These are phyloP conservation scores for Agrochola lychnidis DNA, from an alignment of 2,888 invertebrate species.

Conservation along the genomic window DNA sequence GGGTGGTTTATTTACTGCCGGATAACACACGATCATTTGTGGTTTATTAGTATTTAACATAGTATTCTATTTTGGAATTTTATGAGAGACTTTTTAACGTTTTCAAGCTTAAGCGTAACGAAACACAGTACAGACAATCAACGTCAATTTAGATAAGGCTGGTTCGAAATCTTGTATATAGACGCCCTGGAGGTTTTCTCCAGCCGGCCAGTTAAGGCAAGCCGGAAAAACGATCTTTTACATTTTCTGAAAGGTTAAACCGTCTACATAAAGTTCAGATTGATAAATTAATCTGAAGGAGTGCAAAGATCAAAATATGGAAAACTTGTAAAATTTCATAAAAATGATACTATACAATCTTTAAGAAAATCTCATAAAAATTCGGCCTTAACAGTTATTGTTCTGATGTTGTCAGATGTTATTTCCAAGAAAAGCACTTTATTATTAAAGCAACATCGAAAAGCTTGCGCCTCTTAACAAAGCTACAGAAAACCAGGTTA, in stretches of 20 bases:
- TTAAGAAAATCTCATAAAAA: constrained; percentile 8
- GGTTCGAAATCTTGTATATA: not conserved
- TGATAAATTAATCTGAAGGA: not conserved
- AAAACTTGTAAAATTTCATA: not conserved
- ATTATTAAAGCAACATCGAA: not conserved
- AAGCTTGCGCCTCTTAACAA: not conserved
- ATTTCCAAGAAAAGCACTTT: constrained; percentile 3
- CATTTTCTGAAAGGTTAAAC: not conserved
- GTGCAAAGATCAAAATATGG: not conserved
- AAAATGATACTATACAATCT: not conserved
- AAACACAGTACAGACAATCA: not conserved
- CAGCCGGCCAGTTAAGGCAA: not conserved
- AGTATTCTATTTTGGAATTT: too few relatives aligned
- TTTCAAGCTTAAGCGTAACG: not conserved
- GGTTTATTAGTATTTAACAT: not conserved
- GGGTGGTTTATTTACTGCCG: constrained; percentile 44
- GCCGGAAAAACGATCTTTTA: not conserved
- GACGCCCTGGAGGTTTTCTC: not conserved
- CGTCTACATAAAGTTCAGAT: not conserved
- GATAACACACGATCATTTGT: constrained; percentile 39
- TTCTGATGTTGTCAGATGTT: not conserved
- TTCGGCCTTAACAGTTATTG: not conserved
- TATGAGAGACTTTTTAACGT: not conserved
- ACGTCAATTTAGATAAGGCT: too few relatives aligned
- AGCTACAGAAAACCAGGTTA: not conserved